Percentiles rank a stretch among this genome's conserved stretches.
Evolutionary conservation across 1,140 invertebrate species (phyloP).

Genomic region (Dinoponera quadriceps): DNA sequence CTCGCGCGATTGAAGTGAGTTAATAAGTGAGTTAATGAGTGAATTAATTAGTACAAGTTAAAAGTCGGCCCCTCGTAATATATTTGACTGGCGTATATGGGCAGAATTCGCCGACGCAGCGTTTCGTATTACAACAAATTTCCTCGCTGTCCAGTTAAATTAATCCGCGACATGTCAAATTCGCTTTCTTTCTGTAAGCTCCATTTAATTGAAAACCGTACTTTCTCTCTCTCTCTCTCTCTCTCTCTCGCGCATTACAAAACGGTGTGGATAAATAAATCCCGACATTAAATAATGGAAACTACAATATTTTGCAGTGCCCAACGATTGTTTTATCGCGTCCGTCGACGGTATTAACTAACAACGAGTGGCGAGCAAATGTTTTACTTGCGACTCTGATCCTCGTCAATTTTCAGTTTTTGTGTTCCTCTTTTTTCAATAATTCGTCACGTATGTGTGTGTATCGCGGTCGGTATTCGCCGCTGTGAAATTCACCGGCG

Average conservation of each 20-base stretch:
- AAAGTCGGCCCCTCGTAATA: not conserved
- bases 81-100: not conserved
- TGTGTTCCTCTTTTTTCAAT: not conserved
- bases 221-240: not conserved
- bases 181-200: not conserved
- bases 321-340: constrained; percentile 26
- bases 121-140: constrained; percentile 21
- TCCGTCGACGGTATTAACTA: constrained; percentile 35
- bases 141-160: constrained; percentile 21
- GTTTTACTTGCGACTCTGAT: constrained; percentile 43
- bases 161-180: not conserved
- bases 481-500: constrained; percentile 18
- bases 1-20: not conserved
- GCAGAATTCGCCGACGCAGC: not conserved
- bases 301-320: not conserved
- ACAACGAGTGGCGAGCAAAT: constrained; percentile 31
- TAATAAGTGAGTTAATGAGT: not conserved
- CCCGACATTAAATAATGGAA: constrained; percentile 24
- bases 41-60: not conserved
- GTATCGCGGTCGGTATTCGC: not conserved
- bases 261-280: constrained; percentile 33
- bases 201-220: constrained; percentile 20
- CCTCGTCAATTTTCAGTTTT: not conserved
- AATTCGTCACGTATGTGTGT: not conserved
- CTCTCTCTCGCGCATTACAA: not conserved